phyloP scores from a whole-genome alignment of 2,797 vertebrate genomes.

The Lepilemur ruficaudatus region DNA sequence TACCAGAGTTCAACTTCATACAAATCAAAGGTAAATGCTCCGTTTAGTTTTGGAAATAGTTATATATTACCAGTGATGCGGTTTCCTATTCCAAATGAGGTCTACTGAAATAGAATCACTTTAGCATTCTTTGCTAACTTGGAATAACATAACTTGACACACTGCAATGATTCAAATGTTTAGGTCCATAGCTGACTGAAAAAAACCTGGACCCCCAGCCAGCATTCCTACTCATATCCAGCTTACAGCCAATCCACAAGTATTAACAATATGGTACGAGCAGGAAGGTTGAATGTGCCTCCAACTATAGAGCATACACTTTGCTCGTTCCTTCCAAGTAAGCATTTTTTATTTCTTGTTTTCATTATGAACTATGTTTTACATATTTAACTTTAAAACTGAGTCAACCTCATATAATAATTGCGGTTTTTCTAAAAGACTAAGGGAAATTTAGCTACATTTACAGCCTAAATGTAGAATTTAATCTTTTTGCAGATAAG shows the following conservation, averaged over 20 bases:
- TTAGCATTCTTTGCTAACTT: background rate
- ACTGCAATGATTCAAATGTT: background rate
- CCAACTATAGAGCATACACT: background rate
- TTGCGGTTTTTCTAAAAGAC: background rate
- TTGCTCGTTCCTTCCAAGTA: background rate
- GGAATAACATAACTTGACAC: background rate
- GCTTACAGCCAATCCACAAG: background rate
- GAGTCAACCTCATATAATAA: background rate
- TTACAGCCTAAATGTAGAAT: slow-evolving; percentile 29
- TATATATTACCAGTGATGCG: background rate
- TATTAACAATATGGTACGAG: accelerated
- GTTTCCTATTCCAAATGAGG: background rate
- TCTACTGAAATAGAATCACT: background rate
- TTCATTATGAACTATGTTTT: background rate
- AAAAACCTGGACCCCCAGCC: too few species aligned
- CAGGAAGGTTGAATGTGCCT: background rate
- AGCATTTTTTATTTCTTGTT: background rate
- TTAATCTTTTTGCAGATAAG: slow-evolving; percentile 51
- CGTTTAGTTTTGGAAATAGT: background rate
- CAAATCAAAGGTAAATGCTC: background rate
- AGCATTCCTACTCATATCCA: accelerated
- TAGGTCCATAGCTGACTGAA: background rate
- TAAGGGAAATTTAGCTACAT: background rate
- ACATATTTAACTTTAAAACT: slow-evolving; percentile 17
- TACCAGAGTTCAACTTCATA: background rate